A percentile compares a stretch with the other conserved stretches of the same genome.
Conservation (phyloP, 2,888 invertebrate genomes). For the Plemyria rubiginata region DNA sequence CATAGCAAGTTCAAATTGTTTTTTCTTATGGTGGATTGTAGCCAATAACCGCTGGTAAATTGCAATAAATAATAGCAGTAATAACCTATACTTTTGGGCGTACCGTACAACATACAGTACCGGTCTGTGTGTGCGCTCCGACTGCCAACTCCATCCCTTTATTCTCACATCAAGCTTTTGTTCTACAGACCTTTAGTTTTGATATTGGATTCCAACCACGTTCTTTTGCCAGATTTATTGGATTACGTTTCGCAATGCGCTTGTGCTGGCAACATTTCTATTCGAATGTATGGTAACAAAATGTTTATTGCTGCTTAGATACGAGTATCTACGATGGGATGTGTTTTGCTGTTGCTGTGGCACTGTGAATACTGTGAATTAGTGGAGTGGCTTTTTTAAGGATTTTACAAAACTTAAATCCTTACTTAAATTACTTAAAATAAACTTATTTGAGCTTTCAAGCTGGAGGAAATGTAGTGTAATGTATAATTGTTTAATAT, state of each 20-base stretch:
- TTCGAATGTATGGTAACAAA: slow-evolving; percentile 32
- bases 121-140: slow-evolving; percentile 17
- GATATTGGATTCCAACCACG: slow-evolving; percentile 62
- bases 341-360: slow-evolving; percentile 5
- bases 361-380: not conserved
- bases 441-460: not conserved
- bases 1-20: too few species aligned
- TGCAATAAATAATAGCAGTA: slow-evolving; percentile 11
- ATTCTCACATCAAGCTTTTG: slow-evolving; percentile 66
- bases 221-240: slow-evolving; percentile 57
- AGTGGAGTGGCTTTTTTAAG: not conserved
- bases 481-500: too few species aligned
- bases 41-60: not conserved
- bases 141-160: slow-evolving; percentile 61
- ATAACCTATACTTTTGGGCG: slow-evolving; percentile 5
- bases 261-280: slow-evolving; percentile 42
- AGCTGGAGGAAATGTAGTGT: too few species aligned
- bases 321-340: slow-evolving; percentile 8
- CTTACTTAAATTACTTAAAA: too few species aligned
- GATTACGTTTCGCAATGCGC: slow-evolving; percentile 52
- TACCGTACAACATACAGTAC: slow-evolving; percentile 2
- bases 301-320: slow-evolving; percentile 33
- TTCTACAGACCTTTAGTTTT: slow-evolving; percentile 63
- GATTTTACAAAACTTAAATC: not conserved
- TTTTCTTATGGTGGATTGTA: too few species aligned